Base-by-base conservation (phyloP, 2,888 invertebrate species). In the Lasius fuliginosus region DNA sequence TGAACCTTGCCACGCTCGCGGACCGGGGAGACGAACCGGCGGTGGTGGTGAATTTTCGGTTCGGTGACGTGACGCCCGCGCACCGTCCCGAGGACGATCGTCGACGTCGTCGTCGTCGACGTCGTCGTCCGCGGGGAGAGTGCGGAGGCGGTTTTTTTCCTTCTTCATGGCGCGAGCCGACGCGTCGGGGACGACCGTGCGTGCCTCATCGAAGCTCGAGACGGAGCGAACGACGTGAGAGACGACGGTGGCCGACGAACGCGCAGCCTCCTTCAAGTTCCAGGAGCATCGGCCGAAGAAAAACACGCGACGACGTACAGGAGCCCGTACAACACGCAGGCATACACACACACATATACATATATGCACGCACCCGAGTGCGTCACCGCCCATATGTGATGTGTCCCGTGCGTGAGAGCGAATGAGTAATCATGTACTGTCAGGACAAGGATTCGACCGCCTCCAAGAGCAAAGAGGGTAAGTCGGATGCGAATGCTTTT, bases 361-460 rank as follows among this genome's bases (percentile, higher is more conserved):
- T n/a, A n/a, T 8, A 49, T 8, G 18, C 18, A 82, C 84, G 86
- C 85, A 83, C 64, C 86, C 82, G 76, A 85, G 90, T 90, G 89
- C 91, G 90, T 90, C 89, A 91, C 90, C 93, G 93, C 93, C 92
- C 92, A 92, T 94, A 92, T 93, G 92, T 91, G 92, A 93, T 92
- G 94, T 93, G 89, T 92, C 87, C 89, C 88, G 89, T 91, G 90
- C 88, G 89, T 91, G 87, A 90, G 88, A 92, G 88, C 92, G 92
- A 92, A 94, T 94, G 93, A 94, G 91, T 94, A 94, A 94, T 92
- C 93, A 94, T 94, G 94, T 94, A 94, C 91, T 94, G 94, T 92
- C 94, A 93, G 90, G 94, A 94, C 92, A 94, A 94, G 93, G 91
- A 93, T 90, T 94, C 94, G 86, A 91, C 94, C 86, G 91, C 94